Evolutionary conservation across 2,797 vertebrate species (phyloP).

Genomic region (Platyrinchus mystaceus): DNA sequence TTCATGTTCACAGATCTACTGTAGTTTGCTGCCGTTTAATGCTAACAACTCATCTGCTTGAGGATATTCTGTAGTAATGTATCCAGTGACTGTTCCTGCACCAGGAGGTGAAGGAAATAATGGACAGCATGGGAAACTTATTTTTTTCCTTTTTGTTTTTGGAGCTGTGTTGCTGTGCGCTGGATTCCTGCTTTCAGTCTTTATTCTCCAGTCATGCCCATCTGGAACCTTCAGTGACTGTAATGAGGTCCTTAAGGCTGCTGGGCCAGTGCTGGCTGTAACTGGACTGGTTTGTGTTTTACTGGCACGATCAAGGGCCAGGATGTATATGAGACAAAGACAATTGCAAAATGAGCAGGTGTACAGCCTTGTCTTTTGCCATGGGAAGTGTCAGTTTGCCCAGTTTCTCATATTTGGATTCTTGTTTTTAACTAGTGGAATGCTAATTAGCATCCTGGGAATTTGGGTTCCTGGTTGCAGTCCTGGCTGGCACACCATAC

Average conservation of each 20-base stretch:
- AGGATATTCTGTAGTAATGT: slow-evolving; percentile 60
- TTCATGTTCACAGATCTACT: slow-evolving; percentile 59
- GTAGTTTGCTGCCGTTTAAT: slow-evolving; percentile 14
- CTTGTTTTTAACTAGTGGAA: slow-evolving; percentile 78
- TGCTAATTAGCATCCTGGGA: slow-evolving; percentile 79
- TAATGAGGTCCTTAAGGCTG: slow-evolving; percentile 69
- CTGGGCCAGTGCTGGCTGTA: slow-evolving; percentile 69
- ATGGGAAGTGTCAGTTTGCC: slow-evolving; percentile 76
- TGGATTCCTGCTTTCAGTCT: slow-evolving; percentile 78
- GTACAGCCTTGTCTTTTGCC: slow-evolving; percentile 69
- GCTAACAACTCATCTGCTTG: neutral
- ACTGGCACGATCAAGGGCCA: slow-evolving; percentile 75
- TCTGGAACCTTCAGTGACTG: slow-evolving; percentile 63
- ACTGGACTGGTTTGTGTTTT: slow-evolving; percentile 71
- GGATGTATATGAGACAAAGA: slow-evolving; percentile 61
- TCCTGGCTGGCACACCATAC: slow-evolving; percentile 22
- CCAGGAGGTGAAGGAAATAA: slow-evolving; percentile 29
- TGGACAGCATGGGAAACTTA: slow-evolving; percentile 60
- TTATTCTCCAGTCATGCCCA: slow-evolving; percentile 76
- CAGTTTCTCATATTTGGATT: slow-evolving; percentile 81
- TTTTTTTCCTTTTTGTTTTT: slow-evolving; percentile 76
- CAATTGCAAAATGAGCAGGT: slow-evolving; percentile 47
- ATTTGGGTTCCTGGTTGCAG: slow-evolving; percentile 80
- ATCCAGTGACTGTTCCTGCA: slow-evolving; percentile 48
- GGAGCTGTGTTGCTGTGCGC: slow-evolving; percentile 72